phyloP scores from a whole-genome alignment of 1,140 invertebrate genomes.

The Thaumatotibia leucotreta region DNA sequence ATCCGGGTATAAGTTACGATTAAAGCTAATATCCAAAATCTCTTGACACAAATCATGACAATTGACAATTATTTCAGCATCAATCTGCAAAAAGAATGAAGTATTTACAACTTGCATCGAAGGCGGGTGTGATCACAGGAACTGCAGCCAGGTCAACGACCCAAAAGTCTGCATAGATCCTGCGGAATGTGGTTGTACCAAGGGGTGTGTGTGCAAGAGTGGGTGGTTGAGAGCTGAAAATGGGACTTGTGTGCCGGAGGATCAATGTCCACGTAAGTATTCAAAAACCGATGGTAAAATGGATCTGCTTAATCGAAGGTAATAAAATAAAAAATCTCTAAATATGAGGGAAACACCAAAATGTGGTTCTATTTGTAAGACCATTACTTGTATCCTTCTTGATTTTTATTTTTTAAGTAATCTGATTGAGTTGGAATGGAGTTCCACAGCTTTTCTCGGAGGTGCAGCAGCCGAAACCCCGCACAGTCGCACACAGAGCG shows the following conservation, averaged over 20 bases:
- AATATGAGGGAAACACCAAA: no score
- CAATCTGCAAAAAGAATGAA: constrained; percentile 10
- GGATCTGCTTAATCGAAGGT: no score
- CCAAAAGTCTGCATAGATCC: not conserved
- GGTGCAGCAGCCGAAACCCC: no score
- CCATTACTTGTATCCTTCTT: no score
- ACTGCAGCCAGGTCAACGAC: not conserved
- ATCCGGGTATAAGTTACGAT: no score
- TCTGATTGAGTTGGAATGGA: no score
- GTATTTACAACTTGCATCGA: constrained; percentile 13
- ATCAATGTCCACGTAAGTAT: constrained; percentile 28
- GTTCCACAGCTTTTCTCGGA: no score
- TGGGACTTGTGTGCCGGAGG: constrained; percentile 25
- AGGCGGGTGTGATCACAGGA: not conserved
- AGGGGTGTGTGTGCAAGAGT: constrained; percentile 34
- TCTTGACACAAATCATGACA: not conserved
- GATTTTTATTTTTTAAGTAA: no score
- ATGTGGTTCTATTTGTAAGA: not conserved
- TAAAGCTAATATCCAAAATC: no score
- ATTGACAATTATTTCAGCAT: not conserved
- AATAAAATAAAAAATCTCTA: no score
- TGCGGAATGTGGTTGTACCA: not conserved
- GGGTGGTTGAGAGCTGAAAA: constrained; percentile 27
- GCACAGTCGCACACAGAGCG: no score
- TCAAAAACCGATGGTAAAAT: not conserved